Conservation (phyloP, 1,140 invertebrate genomes). For the Agraylea sexmaculata region DNA sequence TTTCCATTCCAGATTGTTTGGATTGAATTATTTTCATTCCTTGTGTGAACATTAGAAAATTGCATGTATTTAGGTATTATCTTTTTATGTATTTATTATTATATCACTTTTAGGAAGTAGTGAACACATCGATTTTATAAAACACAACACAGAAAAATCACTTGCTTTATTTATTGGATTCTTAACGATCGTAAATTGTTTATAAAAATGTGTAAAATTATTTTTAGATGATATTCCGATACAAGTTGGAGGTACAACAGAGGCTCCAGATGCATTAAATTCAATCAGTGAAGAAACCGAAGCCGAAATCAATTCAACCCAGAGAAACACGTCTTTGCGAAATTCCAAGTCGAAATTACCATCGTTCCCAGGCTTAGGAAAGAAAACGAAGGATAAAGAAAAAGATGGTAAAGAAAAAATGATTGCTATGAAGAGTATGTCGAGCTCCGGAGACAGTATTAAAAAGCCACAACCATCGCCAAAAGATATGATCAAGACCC, state of each 20-base stretch:
- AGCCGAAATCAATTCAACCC: conserved; percentile 29
- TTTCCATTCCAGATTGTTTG: too few relatives aligned
- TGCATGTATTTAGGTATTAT: too few relatives aligned
- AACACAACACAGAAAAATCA: too few relatives aligned
- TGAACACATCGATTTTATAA: too few relatives aligned
- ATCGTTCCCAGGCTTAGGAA: conserved; percentile 34
- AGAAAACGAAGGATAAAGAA: conserved; percentile 33
- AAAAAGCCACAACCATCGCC: conserved; percentile 32
- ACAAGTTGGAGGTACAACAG: conserved; percentile 33
- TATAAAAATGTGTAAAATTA: too few relatives aligned
- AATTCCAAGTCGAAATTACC: conserved; percentile 37
- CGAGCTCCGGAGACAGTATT: conserved; percentile 11
- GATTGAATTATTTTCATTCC: too few relatives aligned
- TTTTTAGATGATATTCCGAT: conserved; percentile 40
- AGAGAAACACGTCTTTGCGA: conserved; percentile 28
- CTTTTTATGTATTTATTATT: too few relatives aligned
- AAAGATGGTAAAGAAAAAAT: conserved; percentile 23
- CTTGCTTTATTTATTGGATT: too few relatives aligned
- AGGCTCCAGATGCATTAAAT: conserved; percentile 33
- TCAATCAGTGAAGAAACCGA: conserved; percentile 38
- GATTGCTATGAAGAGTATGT: conserved; percentile 21
- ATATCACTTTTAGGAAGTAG: too few relatives aligned
- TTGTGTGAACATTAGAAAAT: too few relatives aligned
- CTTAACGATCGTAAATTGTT: too few relatives aligned
- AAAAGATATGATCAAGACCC: conserved; percentile 32